A percentile compares a stretch with the other conserved stretches of the same genome.
Evolutionary conservation across 1,140 invertebrate genomes (phyloP).

Genomic region (Lutraria rhynchaena): DNA sequence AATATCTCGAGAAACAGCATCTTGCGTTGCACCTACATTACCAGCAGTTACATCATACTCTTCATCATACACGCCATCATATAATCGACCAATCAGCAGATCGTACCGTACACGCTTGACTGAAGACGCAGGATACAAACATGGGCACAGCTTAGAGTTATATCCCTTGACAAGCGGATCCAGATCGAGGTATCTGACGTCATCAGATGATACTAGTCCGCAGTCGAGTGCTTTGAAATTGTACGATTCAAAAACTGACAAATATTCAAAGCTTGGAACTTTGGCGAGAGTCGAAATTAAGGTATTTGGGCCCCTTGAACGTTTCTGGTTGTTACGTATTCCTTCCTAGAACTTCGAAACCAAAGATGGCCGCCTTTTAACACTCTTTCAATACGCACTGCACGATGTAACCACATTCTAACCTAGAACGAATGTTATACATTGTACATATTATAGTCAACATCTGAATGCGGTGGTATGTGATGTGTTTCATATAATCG

Average conservation of each 20-base stretch:
- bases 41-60: slow-evolving; percentile 33
- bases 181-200: slow-evolving; percentile 27
- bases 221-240: slow-evolving; percentile 57
- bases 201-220: slow-evolving; percentile 32
- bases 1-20: slow-evolving; percentile 47
- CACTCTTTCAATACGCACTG: slow-evolving; percentile 29
- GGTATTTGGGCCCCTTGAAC: slow-evolving; percentile 51
- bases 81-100: slow-evolving; percentile 36
- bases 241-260: slow-evolving; percentile 53
- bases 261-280: slow-evolving; percentile 58
- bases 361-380: slow-evolving; percentile 48
- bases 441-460: not conserved
- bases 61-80: slow-evolving; percentile 49
- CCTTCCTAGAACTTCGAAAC: not conserved
- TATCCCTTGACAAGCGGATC: slow-evolving; percentile 59
- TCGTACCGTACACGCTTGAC: slow-evolving; percentile 59
- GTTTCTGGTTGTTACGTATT: not conserved
- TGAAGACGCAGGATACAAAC: slow-evolving; percentile 41
- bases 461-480: not conserved
- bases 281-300: slow-evolving; percentile 69
- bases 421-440: slow-evolving; percentile 11
- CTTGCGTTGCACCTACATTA: slow-evolving; percentile 22
- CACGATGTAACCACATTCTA: slow-evolving; percentile 53
- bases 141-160: slow-evolving; percentile 61
- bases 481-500: slow-evolving; percentile 5